Evolutionary conservation across 2,888 invertebrate genomes (phyloP), one percentile per base, ranked within the genome.

Genomic region (Plagiodera versicolora): DNA sequence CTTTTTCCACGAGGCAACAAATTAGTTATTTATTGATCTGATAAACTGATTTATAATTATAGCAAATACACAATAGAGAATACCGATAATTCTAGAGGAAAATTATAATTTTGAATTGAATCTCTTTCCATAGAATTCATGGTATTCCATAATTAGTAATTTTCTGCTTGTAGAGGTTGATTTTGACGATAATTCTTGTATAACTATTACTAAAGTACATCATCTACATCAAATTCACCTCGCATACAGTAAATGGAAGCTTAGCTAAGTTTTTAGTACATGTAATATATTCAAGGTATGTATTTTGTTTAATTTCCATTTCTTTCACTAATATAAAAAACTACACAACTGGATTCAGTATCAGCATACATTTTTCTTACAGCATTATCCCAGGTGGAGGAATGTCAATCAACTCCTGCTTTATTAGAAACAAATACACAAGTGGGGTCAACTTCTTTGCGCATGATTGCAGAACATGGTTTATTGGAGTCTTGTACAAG

Each of bases 361-460:
- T 48, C 59, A 66, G 70, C 48, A 60, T 35, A 44, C 58, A 64
- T 65, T 66, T 67, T 65, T 63, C 64, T 76, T 76, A 18, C 80
- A 89, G 89, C 88, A 63, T 84, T 91, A 84, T 86, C 91, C 46
- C 91, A 91, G 75, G 92, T 92, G 70, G 94, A 94, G 78, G 94
- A 94, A 82, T 92, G 93, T 72, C 93, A 94, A 79, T 94, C 94
- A 60, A 93, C 93, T 74, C 93, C 94, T 50, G 91, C 93, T 53
- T 81, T 94, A 74, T 85, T 89, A 74, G 91, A 91, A 75, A 86
- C 87, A 14, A 79, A 81, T 70, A 82, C 83, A 32, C 83, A 82
- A 70, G 86, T 85, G 51, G 84, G 84, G 70, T 83, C 83, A 51
- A 84, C 87, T 59, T 88, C 89, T 1, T 83, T 92, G 66, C 92